phyloP scores from a whole-genome alignment of 2,888 invertebrate genomes.

The Sesia bembeciformis region DNA sequence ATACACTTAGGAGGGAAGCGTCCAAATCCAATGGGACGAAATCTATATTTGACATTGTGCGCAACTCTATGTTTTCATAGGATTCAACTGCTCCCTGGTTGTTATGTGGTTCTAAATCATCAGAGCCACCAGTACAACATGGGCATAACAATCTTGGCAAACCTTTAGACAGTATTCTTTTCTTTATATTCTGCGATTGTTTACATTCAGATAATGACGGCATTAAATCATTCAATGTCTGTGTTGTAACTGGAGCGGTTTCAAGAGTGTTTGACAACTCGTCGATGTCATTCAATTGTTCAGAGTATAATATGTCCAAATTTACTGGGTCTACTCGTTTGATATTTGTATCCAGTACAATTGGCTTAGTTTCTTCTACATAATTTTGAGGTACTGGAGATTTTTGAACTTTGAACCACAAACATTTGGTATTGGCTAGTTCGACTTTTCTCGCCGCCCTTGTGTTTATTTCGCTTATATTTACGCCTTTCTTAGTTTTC shows the following conservation, averaged over 20 bases:
- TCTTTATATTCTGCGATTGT: slow-evolving; percentile 5
- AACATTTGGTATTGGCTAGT: slow-evolving; percentile 11
- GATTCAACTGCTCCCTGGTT: slow-evolving; percentile 22
- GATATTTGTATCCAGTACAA: not conserved
- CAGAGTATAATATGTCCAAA: not conserved
- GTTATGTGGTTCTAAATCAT: slow-evolving; percentile 18
- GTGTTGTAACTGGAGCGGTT: not conserved
- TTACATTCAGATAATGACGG: not conserved
- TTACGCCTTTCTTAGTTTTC: not conserved
- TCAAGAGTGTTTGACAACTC: not conserved
- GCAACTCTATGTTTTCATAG: slow-evolving; percentile 44
- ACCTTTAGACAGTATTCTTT: slow-evolving; percentile 17
- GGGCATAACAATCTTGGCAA: slow-evolving; percentile 40
- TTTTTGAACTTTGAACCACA: slow-evolving; percentile 41
- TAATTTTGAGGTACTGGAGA: slow-evolving; percentile 19
- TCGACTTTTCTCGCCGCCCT: not conserved
- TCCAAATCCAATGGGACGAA: slow-evolving; percentile 28
- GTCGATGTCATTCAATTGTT: not conserved
- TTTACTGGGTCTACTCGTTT: not conserved
- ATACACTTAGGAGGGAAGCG: slow-evolving; percentile 45
- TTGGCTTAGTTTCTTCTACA: not conserved
- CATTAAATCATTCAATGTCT: not conserved
- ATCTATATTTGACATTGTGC: slow-evolving; percentile 16
- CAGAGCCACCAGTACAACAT: slow-evolving; percentile 41
- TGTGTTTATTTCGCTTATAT: not conserved